Evolutionary conservation across 2,797 vertebrate genomes (phyloP).

Genomic region (Rhyacichthys aspro): DNA sequence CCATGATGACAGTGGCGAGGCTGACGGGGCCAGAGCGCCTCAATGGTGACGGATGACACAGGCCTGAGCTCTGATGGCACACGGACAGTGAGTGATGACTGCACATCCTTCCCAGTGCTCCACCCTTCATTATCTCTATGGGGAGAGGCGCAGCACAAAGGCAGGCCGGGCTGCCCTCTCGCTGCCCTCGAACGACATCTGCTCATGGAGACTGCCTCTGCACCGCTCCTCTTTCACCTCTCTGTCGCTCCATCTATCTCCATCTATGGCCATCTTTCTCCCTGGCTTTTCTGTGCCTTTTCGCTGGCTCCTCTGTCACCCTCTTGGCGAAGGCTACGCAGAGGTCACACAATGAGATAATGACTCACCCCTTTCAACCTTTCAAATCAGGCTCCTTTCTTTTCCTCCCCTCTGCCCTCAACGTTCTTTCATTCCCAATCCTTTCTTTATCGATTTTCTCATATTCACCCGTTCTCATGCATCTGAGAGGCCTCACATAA

Average conservation of each 20-base stretch:
- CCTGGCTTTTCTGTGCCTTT: slow-evolving; percentile 38
- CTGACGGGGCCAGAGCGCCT: slow-evolving; percentile 88
- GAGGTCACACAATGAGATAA: slow-evolving; percentile 80
- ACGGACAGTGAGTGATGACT: slow-evolving; percentile 92
- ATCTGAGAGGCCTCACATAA: slow-evolving; percentile 39
- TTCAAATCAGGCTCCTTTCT: slow-evolving; percentile 68
- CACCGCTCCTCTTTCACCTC: slow-evolving; percentile 78
- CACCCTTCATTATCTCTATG: slow-evolving; percentile 92
- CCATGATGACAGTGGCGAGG: slow-evolving; percentile 89
- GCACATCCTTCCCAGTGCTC: slow-evolving; percentile 87
- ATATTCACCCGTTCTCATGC: slow-evolving; percentile 69
- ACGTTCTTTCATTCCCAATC: slow-evolving; percentile 71
- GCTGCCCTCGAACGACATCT: slow-evolving; percentile 82
- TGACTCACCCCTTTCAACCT: slow-evolving; percentile 75
- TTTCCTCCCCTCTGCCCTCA: slow-evolving; percentile 38
- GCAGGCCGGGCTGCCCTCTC: slow-evolving; percentile 82
- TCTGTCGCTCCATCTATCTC: slow-evolving; percentile 79
- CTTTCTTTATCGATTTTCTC: slow-evolving; percentile 76
- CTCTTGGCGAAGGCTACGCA: slow-evolving; percentile 66
- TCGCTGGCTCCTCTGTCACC: slow-evolving; percentile 66
- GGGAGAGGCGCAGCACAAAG: slow-evolving; percentile 76
- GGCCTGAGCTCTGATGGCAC: slow-evolving; percentile 90
- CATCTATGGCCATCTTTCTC: slow-evolving; percentile 75
- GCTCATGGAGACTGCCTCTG: slow-evolving; percentile 77
- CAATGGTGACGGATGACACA: slow-evolving; percentile 94